Evolutionary conservation across 2,113 vertebrate genomes (phyloP).

Genomic region (Cariama cristata): DNA sequence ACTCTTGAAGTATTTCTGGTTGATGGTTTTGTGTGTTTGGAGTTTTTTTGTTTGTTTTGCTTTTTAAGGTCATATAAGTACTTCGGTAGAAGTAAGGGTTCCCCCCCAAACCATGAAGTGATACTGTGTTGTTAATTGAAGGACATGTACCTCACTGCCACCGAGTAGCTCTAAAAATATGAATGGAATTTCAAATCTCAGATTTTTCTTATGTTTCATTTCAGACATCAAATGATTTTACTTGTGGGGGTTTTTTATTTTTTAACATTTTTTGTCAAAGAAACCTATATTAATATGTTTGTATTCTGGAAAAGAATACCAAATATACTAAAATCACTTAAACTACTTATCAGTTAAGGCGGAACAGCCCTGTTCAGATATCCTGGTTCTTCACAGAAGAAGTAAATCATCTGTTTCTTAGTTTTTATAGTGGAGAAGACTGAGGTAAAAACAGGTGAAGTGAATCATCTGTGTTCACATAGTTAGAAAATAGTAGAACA

Average conservation of each 20-base stretch:
- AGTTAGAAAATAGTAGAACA: background rate
- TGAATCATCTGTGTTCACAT: background rate
- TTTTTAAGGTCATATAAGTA: background rate
- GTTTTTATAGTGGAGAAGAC: background rate
- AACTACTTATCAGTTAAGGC: background rate
- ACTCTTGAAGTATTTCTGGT: background rate
- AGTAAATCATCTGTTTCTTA: background rate
- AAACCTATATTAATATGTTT: background rate
- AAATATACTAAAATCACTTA: background rate
- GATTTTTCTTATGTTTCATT: background rate
- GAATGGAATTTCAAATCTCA: background rate
- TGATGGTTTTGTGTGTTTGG: background rate
- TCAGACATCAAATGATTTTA: background rate
- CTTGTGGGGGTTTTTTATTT: too few relatives aligned
- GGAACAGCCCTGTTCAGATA: background rate
- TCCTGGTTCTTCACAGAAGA: background rate
- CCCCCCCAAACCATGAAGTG: accelerated
- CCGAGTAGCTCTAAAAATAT: background rate
- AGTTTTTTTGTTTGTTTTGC: background rate
- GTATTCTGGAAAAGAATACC: background rate
- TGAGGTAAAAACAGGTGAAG: background rate
- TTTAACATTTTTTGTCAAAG: accelerated
- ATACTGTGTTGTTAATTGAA: background rate
- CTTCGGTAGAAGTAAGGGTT: background rate
- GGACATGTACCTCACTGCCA: background rate